Evolutionary conservation across 1,140 invertebrate genomes (phyloP).

Genomic region (Drosophila sucinea): DNA sequence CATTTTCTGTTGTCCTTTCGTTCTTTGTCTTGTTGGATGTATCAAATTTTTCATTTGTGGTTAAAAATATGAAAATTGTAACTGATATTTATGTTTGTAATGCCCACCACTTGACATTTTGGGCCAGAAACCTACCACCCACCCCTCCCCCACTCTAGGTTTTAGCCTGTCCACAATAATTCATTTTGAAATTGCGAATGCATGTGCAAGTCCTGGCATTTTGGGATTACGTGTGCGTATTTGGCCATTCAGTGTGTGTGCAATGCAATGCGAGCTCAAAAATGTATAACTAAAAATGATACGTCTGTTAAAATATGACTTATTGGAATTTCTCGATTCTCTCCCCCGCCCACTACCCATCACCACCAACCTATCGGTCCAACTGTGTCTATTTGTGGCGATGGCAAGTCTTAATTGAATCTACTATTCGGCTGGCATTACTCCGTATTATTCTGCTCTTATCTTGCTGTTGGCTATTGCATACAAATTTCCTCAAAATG

Average conservation of each 20-base stretch:
- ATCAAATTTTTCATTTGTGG: constrained; percentile 73
- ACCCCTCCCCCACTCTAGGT: background rate
- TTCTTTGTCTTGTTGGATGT: constrained; percentile 33
- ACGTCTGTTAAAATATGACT: constrained; percentile 52
- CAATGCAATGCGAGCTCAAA: constrained; percentile 31
- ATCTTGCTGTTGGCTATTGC: constrained; percentile 15
- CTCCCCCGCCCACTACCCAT: background rate
- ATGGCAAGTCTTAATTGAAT: constrained; percentile 53
- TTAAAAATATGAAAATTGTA: constrained; percentile 77
- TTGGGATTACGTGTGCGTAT: constrained; percentile 59
- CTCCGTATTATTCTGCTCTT: constrained; percentile 5
- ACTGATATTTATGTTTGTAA: constrained; percentile 79
- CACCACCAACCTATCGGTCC: background rate
- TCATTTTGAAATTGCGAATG: constrained; percentile 61
- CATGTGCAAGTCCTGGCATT: constrained; percentile 68
- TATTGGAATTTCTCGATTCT: constrained; percentile 54
- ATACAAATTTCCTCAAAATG: constrained; percentile 34
- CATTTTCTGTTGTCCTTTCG: background rate
- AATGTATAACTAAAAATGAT: constrained; percentile 40
- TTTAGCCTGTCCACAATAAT: constrained; percentile 66
- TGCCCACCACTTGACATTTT: constrained; percentile 70
- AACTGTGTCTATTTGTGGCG: background rate
- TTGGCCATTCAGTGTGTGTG: constrained; percentile 28
- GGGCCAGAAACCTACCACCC: constrained; percentile 11
- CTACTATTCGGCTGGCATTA: constrained; percentile 38